A percentile compares a stretch with the other conserved stretches of the same genome.
phyloP scores from a whole-genome alignment of 2,888 invertebrate genomes.

The Orthosia cruda region DNA sequence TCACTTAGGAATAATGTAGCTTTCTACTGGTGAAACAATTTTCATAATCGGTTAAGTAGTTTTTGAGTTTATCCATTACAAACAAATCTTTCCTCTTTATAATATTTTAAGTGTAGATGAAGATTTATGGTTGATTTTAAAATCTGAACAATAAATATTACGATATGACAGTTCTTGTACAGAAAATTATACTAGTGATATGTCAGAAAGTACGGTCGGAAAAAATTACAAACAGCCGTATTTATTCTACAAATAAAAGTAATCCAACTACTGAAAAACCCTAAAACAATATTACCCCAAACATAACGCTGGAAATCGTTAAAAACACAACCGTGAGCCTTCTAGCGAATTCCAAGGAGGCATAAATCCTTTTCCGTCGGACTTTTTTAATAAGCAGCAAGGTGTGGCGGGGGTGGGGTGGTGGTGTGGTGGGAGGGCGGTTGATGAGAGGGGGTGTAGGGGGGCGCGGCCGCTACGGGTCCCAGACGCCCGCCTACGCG shows the following conservation, averaged over 20 bases:
- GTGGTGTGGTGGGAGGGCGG: constrained; percentile 7
- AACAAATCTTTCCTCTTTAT: no score
- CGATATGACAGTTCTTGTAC: not conserved
- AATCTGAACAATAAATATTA: not conserved
- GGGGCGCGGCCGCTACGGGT: constrained; percentile 51
- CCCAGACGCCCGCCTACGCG: constrained; percentile 89
- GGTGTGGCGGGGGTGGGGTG: constrained; percentile 69
- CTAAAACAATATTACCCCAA: constrained; percentile 24
- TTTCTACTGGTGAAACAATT: no score
- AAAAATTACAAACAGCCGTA: not conserved
- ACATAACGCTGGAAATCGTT: constrained; percentile 55
- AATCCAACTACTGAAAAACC: constrained; percentile 1
- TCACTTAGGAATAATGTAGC: no score
- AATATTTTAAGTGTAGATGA: no score
- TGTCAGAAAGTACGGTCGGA: not conserved
- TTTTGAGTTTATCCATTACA: no score
- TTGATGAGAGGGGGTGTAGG: constrained; percentile 17
- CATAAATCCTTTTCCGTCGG: constrained; percentile 74
- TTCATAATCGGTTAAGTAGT: no score
- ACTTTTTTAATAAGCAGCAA: constrained; percentile 77
- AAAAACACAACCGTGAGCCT: constrained; percentile 63
- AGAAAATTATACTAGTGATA: not conserved
- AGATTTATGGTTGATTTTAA: no score
- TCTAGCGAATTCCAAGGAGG: constrained; percentile 63
- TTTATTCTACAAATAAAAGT: not conserved